Evolutionary conservation across 2,888 invertebrate species (phyloP).

Genomic region (Drosophila flavopinicola): DNA sequence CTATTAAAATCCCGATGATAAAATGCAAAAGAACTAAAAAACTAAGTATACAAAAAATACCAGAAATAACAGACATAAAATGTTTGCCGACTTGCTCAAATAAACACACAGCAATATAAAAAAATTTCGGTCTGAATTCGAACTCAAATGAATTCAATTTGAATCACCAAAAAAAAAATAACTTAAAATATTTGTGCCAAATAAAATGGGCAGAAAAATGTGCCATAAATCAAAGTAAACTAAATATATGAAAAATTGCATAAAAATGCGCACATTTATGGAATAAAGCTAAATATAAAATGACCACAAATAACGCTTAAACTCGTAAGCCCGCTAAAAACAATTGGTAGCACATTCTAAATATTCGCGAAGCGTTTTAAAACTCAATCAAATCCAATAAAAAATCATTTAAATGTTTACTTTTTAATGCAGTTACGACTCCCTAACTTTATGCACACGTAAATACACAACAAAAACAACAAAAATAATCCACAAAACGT

Average conservation of each 20-base stretch:
- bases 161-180: conserved; percentile 2
- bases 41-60: background rate
- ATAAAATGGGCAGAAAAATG: conserved; percentile 17
- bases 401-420: conserved; percentile 20
- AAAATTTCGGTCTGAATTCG: conserved; percentile 3
- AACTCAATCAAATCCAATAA: background rate
- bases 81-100: conserved; percentile 39
- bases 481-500: conserved; percentile 13
- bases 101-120: conserved; percentile 13
- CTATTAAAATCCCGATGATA: conserved; percentile 1
- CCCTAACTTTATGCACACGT: conserved; percentile 45
- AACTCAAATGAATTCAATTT: conserved; percentile 6
- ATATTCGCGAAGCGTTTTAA: background rate
- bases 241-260: conserved; percentile 18
- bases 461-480: conserved; percentile 16
- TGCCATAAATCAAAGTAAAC: conserved; percentile 49
- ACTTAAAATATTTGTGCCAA: conserved; percentile 6
- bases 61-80: conserved; percentile 19
- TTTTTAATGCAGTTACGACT: conserved; percentile 33
- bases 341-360: background rate
- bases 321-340: conserved; percentile 4
- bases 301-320: conserved; percentile 12
- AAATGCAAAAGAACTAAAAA: conserved; percentile 1
- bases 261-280: conserved; percentile 17
- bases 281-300: background rate